Evolutionary conservation across 2,797 vertebrate genomes (phyloP).

Genomic region (Macrochelys suwanniensis): DNA sequence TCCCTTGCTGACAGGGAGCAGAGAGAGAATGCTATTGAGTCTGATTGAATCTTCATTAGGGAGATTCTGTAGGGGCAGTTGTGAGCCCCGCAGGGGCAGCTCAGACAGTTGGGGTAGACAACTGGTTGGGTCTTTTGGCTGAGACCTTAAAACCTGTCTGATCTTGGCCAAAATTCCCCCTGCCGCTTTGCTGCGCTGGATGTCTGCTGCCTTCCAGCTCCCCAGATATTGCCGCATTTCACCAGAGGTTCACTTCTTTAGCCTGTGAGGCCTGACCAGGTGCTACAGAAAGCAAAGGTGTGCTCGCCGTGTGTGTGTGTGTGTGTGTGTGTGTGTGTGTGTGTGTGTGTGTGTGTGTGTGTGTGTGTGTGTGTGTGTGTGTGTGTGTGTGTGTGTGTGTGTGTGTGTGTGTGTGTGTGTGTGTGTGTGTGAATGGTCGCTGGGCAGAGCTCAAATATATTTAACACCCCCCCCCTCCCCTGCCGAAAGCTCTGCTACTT

Average conservation of each 20-base stretch:
- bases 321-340: too few relatives aligned
- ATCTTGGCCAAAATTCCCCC: neutral
- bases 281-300: neutral
- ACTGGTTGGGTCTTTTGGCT: neutral
- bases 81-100: neutral
- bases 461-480: neutral
- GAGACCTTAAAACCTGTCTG: neutral
- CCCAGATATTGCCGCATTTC: neutral
- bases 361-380: too few relatives aligned
- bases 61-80: neutral
- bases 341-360: too few relatives aligned
- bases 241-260: neutral
- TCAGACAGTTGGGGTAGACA: rapidly evolving
- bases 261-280: neutral
- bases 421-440: too few relatives aligned
- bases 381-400: too few relatives aligned
- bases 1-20: neutral
- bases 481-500: neutral
- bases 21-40: neutral
- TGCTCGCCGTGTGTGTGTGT: neutral
- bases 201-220: neutral
- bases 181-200: too few relatives aligned
- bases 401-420: too few relatives aligned
- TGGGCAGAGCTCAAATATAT: neutral
- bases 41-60: neutral